Base-by-base conservation (phyloP, 2,888 invertebrate species). In the Luperina nickerlii region DNA sequence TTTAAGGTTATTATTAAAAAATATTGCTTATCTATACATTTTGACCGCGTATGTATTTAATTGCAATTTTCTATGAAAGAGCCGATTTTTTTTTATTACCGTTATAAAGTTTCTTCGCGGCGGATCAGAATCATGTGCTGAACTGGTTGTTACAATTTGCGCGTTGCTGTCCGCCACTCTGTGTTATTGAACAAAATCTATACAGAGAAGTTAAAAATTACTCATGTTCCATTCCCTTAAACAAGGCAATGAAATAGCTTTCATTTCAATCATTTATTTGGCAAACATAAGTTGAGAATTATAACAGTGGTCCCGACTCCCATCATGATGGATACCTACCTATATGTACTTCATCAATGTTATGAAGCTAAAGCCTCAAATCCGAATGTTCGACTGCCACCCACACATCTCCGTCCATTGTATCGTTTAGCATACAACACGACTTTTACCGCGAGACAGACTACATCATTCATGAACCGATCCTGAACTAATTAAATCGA, bases 401-500 rank as follows among this genome's bases (percentile, higher is more conserved):
- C 54, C 24, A 66, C 38, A 20, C 11, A 48, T 60, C n/a, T 3
- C 8, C n/a, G 18, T 60, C 24, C 76, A 42, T 54, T 27, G 42
- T 48, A 65, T 62, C 63, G 63, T 45, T 72, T 42, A 67, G 24
- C 60, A 65, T 32, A 68, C 32, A 48, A 74, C 85, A 74, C 62
- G 24, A 62, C 66, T 63, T 66, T 62, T 66, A 79, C 60, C 20
- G 24, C 57, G 76, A 54, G 38, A 78, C 76, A 13, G 70, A 62
- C 75, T 71, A 76, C 74, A 78, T 74, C 71, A 82, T 68, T 85
- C 85, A 85, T 48, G 60, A n/a, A 60, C 57, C 74, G 54, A 78
- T 74, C 65, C 67, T 65, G 73, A 79, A 68, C 72, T 69, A 82
- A 85, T 85, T 66, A 76, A 71, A 85, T 82, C 76, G 76, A 85